These are phyloP conservation scores for Epistrophella euchroma DNA, from an alignment of 2,888 invertebrate genomes.

Conservation along the genomic window DNA sequence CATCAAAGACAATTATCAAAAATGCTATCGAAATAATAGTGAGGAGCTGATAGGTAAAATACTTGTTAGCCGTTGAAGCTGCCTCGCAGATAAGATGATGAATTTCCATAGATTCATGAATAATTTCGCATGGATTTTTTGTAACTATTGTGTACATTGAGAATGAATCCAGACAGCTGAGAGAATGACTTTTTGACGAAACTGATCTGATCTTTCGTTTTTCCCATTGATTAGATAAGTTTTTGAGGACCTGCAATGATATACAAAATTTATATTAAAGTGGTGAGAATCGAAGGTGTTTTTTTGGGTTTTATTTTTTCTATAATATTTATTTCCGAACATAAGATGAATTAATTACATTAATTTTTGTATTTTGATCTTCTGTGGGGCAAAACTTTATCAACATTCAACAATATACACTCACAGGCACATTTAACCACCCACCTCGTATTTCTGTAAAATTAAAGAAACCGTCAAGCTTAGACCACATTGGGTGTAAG, in stretches of 20 bases:
- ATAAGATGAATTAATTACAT: too few relatives aligned
- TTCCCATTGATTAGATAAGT: conserved; percentile 81
- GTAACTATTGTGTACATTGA: conserved; percentile 83
- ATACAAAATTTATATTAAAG: background rate
- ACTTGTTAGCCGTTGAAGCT: conserved; percentile 83
- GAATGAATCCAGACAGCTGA: conserved; percentile 82
- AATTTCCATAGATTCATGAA: conserved; percentile 83
- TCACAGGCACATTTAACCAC: too few relatives aligned
- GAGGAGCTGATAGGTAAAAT: conserved; percentile 83
- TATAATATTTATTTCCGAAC: too few relatives aligned
- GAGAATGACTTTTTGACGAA: conserved; percentile 79
- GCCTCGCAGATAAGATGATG: conserved; percentile 83
- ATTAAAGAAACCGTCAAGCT: too few relatives aligned
- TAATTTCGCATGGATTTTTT: conserved; percentile 82
- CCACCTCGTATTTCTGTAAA: too few relatives aligned
- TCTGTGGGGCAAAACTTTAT: too few relatives aligned
- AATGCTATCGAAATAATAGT: conserved; percentile 83
- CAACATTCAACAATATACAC: too few relatives aligned
- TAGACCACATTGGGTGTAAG: too few relatives aligned
- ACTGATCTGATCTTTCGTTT: conserved; percentile 77
- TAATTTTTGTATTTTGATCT: too few relatives aligned
- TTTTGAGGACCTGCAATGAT: conserved; percentile 80
- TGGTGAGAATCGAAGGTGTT: too few relatives aligned
- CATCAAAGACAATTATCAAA: conserved; percentile 83
- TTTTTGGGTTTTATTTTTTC: too few relatives aligned